A percentile compares a stretch with the other conserved stretches of the same genome.
Evolutionary conservation across 1,140 invertebrate genomes (phyloP).

Genomic region (Zeugodacus cucurbitae): DNA sequence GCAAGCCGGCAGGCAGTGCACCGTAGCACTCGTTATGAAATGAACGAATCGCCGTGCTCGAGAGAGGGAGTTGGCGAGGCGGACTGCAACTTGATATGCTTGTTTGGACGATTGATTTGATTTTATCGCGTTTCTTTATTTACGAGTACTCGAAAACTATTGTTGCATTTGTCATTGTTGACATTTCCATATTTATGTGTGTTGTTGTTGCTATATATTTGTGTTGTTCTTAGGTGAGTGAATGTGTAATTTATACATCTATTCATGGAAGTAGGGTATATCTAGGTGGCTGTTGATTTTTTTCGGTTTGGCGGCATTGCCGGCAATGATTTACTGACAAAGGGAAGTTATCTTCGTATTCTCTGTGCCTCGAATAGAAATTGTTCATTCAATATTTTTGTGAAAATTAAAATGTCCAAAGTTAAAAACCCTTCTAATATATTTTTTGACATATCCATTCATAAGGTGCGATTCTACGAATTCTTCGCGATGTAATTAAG

Average conservation of each 20-base stretch:
- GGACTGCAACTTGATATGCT: constrained; percentile 5
- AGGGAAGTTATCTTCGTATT: too few species aligned
- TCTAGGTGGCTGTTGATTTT: background rate
- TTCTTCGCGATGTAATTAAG: too few species aligned
- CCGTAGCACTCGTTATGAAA: background rate
- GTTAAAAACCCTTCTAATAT: too few species aligned
- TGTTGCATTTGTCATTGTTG: constrained; percentile 21
- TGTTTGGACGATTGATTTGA: constrained; percentile 13
- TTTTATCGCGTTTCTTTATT: constrained; percentile 24
- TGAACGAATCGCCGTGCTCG: background rate
- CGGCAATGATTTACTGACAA: too few species aligned
- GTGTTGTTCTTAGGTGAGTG: background rate
- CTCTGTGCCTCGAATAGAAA: too few species aligned
- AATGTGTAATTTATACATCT: background rate
- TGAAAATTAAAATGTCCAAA: too few species aligned
- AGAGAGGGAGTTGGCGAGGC: background rate
- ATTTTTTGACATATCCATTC: too few species aligned
- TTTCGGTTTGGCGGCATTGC: background rate
- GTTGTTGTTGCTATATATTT: background rate
- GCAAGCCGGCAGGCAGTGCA: background rate
- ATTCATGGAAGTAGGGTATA: background rate
- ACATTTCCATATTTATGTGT: background rate
- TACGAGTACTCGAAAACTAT: constrained; percentile 8
- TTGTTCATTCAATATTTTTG: too few species aligned
- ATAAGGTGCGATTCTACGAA: too few species aligned